phyloP scores from a whole-genome alignment of 92 coral and sea anemone species.

The Epizoanthus stellaris region DNA sequence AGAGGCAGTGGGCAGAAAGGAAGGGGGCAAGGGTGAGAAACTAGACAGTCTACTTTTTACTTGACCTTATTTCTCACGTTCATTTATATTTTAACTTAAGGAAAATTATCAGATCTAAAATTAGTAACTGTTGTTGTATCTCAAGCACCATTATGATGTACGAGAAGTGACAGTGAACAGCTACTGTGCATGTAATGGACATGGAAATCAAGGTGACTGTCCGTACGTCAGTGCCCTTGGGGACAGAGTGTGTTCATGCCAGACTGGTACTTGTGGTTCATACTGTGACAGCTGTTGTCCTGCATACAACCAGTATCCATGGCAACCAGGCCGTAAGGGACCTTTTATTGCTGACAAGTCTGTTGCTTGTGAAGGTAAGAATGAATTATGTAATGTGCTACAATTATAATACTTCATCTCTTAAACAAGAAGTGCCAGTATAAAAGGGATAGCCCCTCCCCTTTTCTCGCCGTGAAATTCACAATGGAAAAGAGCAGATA shows the following conservation, averaged over 20 bases:
- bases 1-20: too few relatives aligned
- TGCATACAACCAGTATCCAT: slow-evolving; percentile 93
- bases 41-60: too few relatives aligned
- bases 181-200: slow-evolving; percentile 94
- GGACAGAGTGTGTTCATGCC: slow-evolving; percentile 81
- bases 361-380: slow-evolving; percentile 88
- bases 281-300: slow-evolving; percentile 87
- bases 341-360: slow-evolving; percentile 81
- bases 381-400: background rate
- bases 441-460: background rate
- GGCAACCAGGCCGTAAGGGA: slow-evolving; percentile 77
- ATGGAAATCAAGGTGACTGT: slow-evolving; percentile 74
- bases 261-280: slow-evolving; percentile 84
- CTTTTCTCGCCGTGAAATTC: background rate
- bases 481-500: too few relatives aligned
- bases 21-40: too few relatives aligned
- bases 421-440: background rate
- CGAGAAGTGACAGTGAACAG: slow-evolving; percentile 77
- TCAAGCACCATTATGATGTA: slow-evolving; percentile 91
- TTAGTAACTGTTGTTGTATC: background rate
- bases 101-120: too few relatives aligned
- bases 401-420: too few relatives aligned
- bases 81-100: too few relatives aligned
- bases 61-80: too few relatives aligned
- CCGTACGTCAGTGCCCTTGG: slow-evolving; percentile 50